These are phyloP conservation scores for Apodemia duryi DNA, from an alignment of 2,888 invertebrate genomes.

Conservation along the genomic window DNA sequence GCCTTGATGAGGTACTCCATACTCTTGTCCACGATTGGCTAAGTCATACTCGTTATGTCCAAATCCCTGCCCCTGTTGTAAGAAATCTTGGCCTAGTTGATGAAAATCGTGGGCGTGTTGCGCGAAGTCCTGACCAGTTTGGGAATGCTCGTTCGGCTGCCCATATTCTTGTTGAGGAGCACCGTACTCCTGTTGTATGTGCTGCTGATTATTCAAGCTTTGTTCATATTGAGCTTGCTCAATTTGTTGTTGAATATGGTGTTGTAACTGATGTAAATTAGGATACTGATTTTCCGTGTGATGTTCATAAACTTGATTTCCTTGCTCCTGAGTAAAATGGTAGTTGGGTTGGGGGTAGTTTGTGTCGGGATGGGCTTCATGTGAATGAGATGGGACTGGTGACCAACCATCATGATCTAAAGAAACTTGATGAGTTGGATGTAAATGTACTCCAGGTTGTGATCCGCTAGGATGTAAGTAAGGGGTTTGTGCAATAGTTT, in stretches of 20 bases:
- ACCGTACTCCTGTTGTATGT: slow-evolving; percentile 40
- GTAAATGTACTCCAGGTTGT: slow-evolving; percentile 34
- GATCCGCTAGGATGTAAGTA: neutral
- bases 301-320: slow-evolving; percentile 62
- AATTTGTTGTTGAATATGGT: slow-evolving; percentile 63
- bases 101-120: slow-evolving; percentile 35
- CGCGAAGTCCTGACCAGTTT: slow-evolving; percentile 30
- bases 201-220: slow-evolving; percentile 38
- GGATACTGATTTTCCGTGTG: slow-evolving; percentile 53
- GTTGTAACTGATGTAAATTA: slow-evolving; percentile 59
- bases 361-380: slow-evolving; percentile 42
- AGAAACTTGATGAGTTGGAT: slow-evolving; percentile 37
- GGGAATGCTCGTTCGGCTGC: slow-evolving; percentile 32
- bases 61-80: slow-evolving; percentile 34
- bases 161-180: slow-evolving; percentile 36
- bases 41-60: slow-evolving; percentile 34
- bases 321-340: slow-evolving; percentile 60
- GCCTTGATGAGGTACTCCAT: slow-evolving; percentile 54
- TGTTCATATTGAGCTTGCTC: slow-evolving; percentile 52
- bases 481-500: slow-evolving; percentile 31
- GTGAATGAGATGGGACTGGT: slow-evolving; percentile 53
- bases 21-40: slow-evolving; percentile 36
- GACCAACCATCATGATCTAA: slow-evolving; percentile 68
- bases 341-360: slow-evolving; percentile 46
- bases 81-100: slow-evolving; percentile 36